phyloP scores from a whole-genome alignment of 2,797 vertebrate species.

The Chelidonichthys spinosus region DNA sequence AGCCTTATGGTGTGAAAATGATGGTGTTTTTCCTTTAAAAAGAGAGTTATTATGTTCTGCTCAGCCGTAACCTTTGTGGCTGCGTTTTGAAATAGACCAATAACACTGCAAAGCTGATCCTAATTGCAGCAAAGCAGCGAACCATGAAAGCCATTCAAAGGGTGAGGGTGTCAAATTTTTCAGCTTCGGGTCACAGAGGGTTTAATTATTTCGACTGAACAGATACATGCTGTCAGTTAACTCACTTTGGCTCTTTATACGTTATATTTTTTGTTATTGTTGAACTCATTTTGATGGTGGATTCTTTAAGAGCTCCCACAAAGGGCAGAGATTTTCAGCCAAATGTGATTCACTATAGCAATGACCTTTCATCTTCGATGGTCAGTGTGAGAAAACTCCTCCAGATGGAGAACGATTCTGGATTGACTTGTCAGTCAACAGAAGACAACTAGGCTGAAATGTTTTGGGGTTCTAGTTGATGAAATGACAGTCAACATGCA shows the following conservation, averaged over 20 bases:
- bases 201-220: background rate
- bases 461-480: background rate
- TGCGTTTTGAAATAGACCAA: background rate
- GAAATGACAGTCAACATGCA: background rate
- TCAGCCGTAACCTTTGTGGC: background rate
- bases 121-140: background rate
- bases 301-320: background rate
- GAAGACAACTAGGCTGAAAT: slow-evolving; percentile 6
- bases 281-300: background rate
- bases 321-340: background rate
- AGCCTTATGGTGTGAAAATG: background rate
- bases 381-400: too few relatives aligned
- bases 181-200: background rate
- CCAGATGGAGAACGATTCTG: too few relatives aligned
- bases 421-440: slow-evolving; percentile 22
- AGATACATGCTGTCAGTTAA: background rate
- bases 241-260: background rate
- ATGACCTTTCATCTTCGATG: background rate
- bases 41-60: background rate
- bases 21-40: background rate
- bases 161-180: background rate
- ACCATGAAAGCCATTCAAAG: background rate
- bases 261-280: background rate
- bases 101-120: background rate
- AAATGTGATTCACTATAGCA: too few relatives aligned